Evolutionary conservation across 2,113 vertebrate genomes (phyloP), one percentile per base, ranked within the genome.

Genomic region (Oreochromis spilurus): DNA sequence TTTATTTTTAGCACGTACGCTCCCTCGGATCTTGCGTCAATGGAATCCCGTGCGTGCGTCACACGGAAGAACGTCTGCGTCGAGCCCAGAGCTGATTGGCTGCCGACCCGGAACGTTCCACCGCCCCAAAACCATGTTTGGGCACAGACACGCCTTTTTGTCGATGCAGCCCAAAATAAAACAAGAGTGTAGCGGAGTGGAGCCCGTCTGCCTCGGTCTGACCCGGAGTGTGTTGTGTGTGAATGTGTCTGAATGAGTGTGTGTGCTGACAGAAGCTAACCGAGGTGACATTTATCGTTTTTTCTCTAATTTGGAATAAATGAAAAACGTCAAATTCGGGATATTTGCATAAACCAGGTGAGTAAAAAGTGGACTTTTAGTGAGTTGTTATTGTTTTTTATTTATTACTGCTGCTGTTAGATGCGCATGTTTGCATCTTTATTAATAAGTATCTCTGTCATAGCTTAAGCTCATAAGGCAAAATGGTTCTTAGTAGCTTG

Each of bases 11-110:
- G 97, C 96, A 96, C 95, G 96, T 96, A 96, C 95, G 86, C 90
- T 95, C 95, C 96, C 94, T 94, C 94, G 89, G 86, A 92, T 94
- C 93, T 95, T 97, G 97, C 97, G 98, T 98, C 97, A 98, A 97
- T 98, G 97, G 97, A 98, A 98, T 97, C 97, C 97, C 97, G 92
- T 88, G 95, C 96, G 96, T 98, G 97, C 97, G 98, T 98, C 98
- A 98, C 94, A 94, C 95, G 94, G 92, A 91, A 95, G 94, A 93
- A 96, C 96, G 96, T 97, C 96, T 89, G 84, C 81, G 9, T 53
- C 29, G 84, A 89, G 52, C 84, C 55, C 24, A 38, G 65, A 86
- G 83, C 90, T 60, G 93, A 96, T 96, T 95, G 95, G 96, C 90
- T 91, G 52, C 31, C 81, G n/a, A 54, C 84, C 96, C 96, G 96